These are phyloP conservation scores for Triplophysa rosa DNA, from an alignment of 2,113 vertebrate genomes.

Conservation along the genomic window DNA sequence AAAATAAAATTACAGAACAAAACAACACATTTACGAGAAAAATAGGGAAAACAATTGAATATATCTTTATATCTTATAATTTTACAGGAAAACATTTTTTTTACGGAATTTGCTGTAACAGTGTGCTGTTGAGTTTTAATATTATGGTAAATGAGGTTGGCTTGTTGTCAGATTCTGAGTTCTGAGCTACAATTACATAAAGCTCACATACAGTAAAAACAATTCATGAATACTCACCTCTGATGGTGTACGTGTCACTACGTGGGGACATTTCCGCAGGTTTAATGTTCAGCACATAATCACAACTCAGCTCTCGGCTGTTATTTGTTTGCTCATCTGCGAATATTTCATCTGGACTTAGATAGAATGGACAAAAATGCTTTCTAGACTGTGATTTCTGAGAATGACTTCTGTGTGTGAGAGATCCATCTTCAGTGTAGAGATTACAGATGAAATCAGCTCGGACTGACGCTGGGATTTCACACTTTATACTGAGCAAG, in stretches of 20 bases:
- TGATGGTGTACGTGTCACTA: conserved; percentile 25
- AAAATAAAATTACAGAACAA: too few species aligned
- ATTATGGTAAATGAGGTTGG: too few species aligned
- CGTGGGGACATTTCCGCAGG: conserved; percentile 16
- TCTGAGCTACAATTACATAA: too few species aligned
- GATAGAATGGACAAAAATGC: neutral
- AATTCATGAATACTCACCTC: conserved; percentile 10
- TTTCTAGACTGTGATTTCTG: neutral
- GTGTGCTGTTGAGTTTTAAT: too few species aligned
- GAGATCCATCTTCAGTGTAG: conserved; percentile 38
- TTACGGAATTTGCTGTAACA: too few species aligned
- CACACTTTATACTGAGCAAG: neutral
- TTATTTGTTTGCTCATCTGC: conserved; percentile 7
- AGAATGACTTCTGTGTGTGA: fast-evolving
- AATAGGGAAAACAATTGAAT: too few species aligned
- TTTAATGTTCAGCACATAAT: conserved; percentile 33
- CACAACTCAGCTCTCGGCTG: conserved; percentile 40
- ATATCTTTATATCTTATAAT: too few species aligned
- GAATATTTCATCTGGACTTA: neutral
- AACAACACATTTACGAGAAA: too few species aligned
- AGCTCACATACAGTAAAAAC: too few species aligned
- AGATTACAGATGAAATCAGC: conserved; percentile 41
- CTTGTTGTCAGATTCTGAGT: too few species aligned
- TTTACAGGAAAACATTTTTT: too few species aligned
- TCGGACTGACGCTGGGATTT: neutral